Conservation (phyloP, 2,797 vertebrate genomes). For the Anguilla anguilla region DNA sequence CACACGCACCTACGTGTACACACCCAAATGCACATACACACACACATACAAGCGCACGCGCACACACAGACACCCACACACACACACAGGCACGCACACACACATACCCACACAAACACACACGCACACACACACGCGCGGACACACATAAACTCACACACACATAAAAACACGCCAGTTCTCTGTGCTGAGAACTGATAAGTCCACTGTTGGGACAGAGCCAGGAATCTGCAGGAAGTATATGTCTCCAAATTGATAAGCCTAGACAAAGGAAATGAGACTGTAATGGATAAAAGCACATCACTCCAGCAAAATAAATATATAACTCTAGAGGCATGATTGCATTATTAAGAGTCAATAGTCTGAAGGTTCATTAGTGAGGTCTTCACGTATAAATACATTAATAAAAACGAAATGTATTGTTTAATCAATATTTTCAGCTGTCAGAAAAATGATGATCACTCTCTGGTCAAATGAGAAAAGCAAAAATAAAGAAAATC, state of each 20-base stretch:
- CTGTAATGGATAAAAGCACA: slow-evolving; percentile 56
- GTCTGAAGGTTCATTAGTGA: slow-evolving; percentile 58
- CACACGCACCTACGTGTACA: too few relatives aligned
- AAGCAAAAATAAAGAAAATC: slow-evolving; percentile 7
- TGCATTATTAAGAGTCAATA: slow-evolving; percentile 57
- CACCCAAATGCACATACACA: neutral
- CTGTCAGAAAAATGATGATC: slow-evolving; percentile 51
- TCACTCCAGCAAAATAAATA: slow-evolving; percentile 18
- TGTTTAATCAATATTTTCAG: slow-evolving; percentile 57
- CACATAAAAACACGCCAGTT: neutral
- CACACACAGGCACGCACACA: neutral
- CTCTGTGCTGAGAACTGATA: slow-evolving; percentile 32
- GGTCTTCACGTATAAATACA: slow-evolving; percentile 53
- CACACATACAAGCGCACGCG: neutral
- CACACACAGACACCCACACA: neutral
- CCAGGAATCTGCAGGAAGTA: slow-evolving; percentile 58
- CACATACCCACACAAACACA: neutral
- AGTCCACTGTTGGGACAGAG: slow-evolving; percentile 35
- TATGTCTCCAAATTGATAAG: slow-evolving; percentile 42
- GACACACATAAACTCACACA: slow-evolving; percentile 7
- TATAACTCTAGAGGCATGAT: slow-evolving; percentile 42
- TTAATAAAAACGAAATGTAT: slow-evolving; percentile 52
- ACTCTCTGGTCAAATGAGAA: slow-evolving; percentile 36
- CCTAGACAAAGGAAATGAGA: slow-evolving; percentile 54
- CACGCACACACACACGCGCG: neutral